Conservation (phyloP, 2,113 vertebrate genomes). For the Caranx ignobilis region DNA sequence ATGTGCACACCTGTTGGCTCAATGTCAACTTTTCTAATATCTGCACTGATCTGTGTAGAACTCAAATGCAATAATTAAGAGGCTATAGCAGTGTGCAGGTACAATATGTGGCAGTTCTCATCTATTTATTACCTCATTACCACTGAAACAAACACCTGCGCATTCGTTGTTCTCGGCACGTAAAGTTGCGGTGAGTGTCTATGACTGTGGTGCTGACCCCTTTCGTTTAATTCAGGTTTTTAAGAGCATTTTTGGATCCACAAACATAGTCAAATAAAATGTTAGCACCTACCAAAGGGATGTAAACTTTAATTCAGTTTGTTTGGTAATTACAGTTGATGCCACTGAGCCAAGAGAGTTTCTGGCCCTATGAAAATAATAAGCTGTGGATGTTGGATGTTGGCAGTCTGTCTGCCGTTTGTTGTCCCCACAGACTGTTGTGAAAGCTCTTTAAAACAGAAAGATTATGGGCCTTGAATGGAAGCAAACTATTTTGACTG, state of each 20-base stretch:
- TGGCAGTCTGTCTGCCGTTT: slow-evolving; percentile 8
- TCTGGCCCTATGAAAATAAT: slow-evolving; percentile 32
- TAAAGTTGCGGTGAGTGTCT: not conserved
- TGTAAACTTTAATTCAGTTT: slow-evolving; percentile 25
- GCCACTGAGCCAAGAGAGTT: slow-evolving; percentile 21
- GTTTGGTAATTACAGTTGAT: slow-evolving; percentile 37
- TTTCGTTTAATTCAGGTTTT: not conserved
- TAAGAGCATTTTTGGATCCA: slow-evolving; percentile 3
- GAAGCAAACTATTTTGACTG: not conserved
- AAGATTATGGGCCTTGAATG: not conserved
- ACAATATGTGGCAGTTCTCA: not conserved
- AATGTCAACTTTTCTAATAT: slow-evolving; percentile 4
- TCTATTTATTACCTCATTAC: not conserved
- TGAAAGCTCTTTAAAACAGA: slow-evolving; percentile 2
- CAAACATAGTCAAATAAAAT: slow-evolving; percentile 10
- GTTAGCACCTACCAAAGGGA: not conserved
- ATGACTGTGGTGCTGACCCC: not conserved
- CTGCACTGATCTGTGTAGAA: not conserved
- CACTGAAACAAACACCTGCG: not conserved
- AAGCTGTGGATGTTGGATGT: not conserved
- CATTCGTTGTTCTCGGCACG: not conserved
- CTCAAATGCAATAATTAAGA: not conserved
- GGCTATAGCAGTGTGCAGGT: not conserved
- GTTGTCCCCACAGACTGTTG: not conserved
- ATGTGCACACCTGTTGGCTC: not conserved